Base-by-base conservation (phyloP, 2,888 invertebrate genomes). In the Incurvaria masculella region DNA sequence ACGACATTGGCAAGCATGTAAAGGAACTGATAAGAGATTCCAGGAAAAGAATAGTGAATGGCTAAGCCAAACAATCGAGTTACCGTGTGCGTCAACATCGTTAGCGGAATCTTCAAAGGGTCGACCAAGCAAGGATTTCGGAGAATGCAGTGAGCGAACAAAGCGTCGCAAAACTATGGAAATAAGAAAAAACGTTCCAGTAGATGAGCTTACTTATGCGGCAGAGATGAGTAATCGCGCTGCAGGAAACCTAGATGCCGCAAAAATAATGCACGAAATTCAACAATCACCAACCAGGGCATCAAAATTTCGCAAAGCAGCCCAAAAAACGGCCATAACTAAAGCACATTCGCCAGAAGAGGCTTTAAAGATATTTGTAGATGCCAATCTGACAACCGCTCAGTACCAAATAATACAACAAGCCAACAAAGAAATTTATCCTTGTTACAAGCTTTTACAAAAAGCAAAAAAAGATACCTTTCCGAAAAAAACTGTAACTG, bases 131-230 rank as follows among this genome's bases (percentile, higher is more conserved):
- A 49, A 46, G 27, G 20, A 20, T 23, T 49, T 44, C 21, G 19
- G 46, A n/a, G 49, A 49, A 43, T 49, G 39, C 21, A 44, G 46
- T 49, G 49, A 49, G 18, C 27, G 46, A 26, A 26, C 44, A 21
- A 49, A 46, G 40, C 46, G 46, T 20, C 45, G 46, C 17, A 49
- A 49, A 46, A 49, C 49, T 38, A 21, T 38, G 47, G 42, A 19
- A 48, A 44, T 45, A 33, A 51, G 49, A 49, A 50, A 49, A 33
- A 43, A 42, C 18, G 21, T 33, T 23, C 33, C 45, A 23, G 42
- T 17, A 21, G 49, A 46, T 11, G 49, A 45, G 21, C 42, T 49
- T 19, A 38, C 46, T 20, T 49, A 43, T 43, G 49, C 49, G 20
- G 49, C 45, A 40, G 42, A 46, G 21, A 49, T 49, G 46, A 45